Percentiles rank a stretch among this genome's conserved stretches.
Evolutionary conservation across 1,140 invertebrate species (phyloP).

Genomic region (Carcinoscorpius rotundicauda): DNA sequence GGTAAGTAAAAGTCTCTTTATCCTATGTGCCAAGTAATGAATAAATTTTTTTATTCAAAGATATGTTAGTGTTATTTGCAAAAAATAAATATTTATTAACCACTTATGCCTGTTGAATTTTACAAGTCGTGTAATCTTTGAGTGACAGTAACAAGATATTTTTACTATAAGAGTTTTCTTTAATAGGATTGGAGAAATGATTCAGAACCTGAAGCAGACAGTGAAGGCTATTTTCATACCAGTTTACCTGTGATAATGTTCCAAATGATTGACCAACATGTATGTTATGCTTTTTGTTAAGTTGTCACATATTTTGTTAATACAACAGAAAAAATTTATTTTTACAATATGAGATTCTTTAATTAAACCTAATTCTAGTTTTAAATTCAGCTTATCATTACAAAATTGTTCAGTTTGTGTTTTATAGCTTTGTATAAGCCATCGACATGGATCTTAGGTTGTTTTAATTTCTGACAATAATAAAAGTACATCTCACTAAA

Average conservation of each 20-base stretch:
- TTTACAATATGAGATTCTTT: slow-evolving; percentile 4
- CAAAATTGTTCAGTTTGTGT: no score
- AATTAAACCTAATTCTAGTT: neutral
- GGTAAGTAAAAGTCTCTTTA: slow-evolving; percentile 18
- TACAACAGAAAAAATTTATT: slow-evolving; percentile 15
- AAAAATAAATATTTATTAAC: no score
- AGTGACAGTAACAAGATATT: neutral
- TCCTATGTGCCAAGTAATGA: no score
- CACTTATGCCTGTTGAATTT: no score
- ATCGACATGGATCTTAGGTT: no score
- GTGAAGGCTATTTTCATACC: slow-evolving; percentile 69
- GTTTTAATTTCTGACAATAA: no score
- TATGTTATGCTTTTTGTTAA: slow-evolving; percentile 24
- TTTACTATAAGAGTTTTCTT: slow-evolving; percentile 8
- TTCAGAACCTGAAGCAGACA: slow-evolving; percentile 60
- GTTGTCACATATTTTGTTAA: slow-evolving; percentile 17
- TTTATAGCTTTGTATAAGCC: no score
- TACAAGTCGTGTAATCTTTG: neutral
- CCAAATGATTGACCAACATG: slow-evolving; percentile 96
- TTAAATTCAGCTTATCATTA: neutral
- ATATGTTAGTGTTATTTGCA: no score
- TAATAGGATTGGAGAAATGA: slow-evolving; percentile 61
- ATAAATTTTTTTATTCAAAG: no score
- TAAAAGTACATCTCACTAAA: no score
- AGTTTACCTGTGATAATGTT: slow-evolving; percentile 90